A percentile compares a stretch with the other conserved stretches of the same genome.
These are phyloP conservation scores for Trialeurodes vaporariorum DNA, from an alignment of 1,140 invertebrate species.

Conservation along the genomic window DNA sequence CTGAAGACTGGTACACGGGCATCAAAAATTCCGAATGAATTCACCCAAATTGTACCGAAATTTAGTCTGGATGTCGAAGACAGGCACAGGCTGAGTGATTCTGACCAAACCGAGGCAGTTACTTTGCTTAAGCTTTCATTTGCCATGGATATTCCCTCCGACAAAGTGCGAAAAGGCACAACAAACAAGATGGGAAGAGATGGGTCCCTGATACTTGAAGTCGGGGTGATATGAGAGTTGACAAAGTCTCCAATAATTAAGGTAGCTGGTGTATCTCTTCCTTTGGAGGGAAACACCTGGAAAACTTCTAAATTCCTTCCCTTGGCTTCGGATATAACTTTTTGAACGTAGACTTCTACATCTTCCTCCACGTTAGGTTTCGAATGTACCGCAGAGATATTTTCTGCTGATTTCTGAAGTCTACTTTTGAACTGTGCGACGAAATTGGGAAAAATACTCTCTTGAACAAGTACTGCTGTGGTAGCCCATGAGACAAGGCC, in stretches of 20 bases:
- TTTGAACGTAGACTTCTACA: background rate
- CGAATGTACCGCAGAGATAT: background rate
- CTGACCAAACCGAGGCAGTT: background rate
- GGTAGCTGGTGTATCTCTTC: background rate
- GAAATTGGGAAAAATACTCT: background rate
- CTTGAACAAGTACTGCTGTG: background rate
- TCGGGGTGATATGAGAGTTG: background rate
- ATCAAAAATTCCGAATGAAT: background rate
- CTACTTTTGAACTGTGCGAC: background rate
- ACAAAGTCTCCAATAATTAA: background rate
- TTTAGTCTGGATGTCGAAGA: background rate
- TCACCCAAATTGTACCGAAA: background rate
- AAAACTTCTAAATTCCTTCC: background rate
- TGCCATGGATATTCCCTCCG: background rate
- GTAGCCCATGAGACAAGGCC: background rate
- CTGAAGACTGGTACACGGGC: background rate
- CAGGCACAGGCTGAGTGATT: background rate
- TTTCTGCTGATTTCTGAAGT: background rate
- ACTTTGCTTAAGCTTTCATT: background rate
- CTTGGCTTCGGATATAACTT: background rate
- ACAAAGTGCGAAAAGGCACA: background rate
- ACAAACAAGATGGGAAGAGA: background rate
- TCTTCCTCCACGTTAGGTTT: background rate
- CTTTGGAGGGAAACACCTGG: background rate
- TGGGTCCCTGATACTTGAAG: background rate